Evolutionary conservation across 2,888 invertebrate species (phyloP).

Genomic region (Meloe dianella): DNA sequence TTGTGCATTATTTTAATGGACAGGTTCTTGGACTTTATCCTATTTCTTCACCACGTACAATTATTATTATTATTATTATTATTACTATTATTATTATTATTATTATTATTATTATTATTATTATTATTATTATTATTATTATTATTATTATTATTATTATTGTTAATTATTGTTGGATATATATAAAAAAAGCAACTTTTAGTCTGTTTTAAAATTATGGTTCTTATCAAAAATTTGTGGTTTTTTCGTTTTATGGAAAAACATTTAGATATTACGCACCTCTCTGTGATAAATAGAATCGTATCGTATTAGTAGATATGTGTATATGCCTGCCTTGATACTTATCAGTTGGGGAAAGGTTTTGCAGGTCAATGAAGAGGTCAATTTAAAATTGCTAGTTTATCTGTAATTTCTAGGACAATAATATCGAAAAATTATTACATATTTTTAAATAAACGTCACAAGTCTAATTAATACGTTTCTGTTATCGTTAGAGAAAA

Average conservation of each 20-base stretch:
- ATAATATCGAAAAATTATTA: neutral
- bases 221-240: too few relatives aligned
- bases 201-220: too few relatives aligned
- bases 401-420: constrained; percentile 1
- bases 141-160: too few relatives aligned
- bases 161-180: neutral
- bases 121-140: neutral
- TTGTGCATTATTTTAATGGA: constrained; percentile 16
- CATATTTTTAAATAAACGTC: too few relatives aligned
- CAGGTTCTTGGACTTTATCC: constrained; percentile 44
- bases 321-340: neutral
- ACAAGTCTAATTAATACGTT: neutral
- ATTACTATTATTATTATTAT: neutral
- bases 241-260: too few relatives aligned
- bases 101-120: neutral
- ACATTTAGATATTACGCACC: neutral
- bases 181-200: too few relatives aligned
- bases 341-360: neutral
- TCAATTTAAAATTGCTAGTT: neutral
- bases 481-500: neutral
- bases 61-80: neutral
- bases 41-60: neutral
- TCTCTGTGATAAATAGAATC: neutral
- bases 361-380: constrained; percentile 1
- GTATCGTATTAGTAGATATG: neutral